Evolutionary conservation across 2,113 vertebrate genomes (phyloP).

Genomic region (Oncorhynchus mykiss): DNA sequence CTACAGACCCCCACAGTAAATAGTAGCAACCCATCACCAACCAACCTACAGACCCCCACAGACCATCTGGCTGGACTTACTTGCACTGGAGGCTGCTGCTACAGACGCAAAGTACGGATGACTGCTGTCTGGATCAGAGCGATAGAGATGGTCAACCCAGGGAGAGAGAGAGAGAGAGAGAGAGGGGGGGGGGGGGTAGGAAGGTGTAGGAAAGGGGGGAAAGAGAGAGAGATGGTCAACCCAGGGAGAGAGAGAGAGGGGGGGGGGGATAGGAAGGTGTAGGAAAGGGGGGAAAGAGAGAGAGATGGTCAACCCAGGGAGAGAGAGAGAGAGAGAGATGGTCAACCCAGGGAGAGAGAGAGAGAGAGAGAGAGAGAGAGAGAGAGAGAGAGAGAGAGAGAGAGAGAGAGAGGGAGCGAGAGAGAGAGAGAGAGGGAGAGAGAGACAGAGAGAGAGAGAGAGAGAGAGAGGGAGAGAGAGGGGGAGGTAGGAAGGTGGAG

Average conservation of each 20-base stretch:
- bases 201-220: slow-evolving; percentile 52
- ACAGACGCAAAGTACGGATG: slow-evolving; percentile 83
- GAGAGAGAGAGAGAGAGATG: slow-evolving; percentile 22
- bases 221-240: background rate
- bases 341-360: slow-evolving; percentile 10
- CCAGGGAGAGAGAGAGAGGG: too few species aligned
- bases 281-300: background rate
- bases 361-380: too few species aligned
- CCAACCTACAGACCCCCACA: background rate
- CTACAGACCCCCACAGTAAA: background rate
- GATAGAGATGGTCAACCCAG: slow-evolving; percentile 45
- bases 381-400: background rate
- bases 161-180: slow-evolving; percentile 11
- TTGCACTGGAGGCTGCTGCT: slow-evolving; percentile 74
- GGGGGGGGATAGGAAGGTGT: background rate
- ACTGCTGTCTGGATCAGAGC: slow-evolving; percentile 75
- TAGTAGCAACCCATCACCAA: slow-evolving; percentile 10
- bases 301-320: too few species aligned
- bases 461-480: too few species aligned
- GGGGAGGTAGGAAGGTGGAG: slow-evolving; percentile 35
- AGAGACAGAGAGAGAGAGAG: background rate
- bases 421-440: too few species aligned
- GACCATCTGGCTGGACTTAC: slow-evolving; percentile 76
- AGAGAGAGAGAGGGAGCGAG: background rate
- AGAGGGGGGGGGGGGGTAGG: slow-evolving; percentile 19